Evolutionary conservation across 2,888 invertebrate species (phyloP), one percentile per base, ranked within the genome.

Genomic region (Matsumyia berberina): DNA sequence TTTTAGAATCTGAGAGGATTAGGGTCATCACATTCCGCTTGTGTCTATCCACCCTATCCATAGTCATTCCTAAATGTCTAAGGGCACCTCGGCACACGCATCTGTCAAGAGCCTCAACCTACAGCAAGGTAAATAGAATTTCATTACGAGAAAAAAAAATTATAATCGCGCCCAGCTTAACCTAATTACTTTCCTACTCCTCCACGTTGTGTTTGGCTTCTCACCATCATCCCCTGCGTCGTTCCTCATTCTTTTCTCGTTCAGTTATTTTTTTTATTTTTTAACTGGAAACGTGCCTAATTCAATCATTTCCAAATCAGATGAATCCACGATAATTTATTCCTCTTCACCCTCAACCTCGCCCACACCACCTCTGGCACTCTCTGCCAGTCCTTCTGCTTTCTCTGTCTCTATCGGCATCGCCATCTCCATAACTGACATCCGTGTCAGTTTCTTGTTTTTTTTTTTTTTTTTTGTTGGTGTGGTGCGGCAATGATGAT

Each of bases 241-340:
- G 24, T 53, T 55, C 42, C 24, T 57, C 74, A 53, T 53, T 39
- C 33, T 44, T n/a, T n/a, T 35, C 31, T 19, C 24, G 29, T 57
- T 70, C 37, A n/a, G n/a, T 55, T 42, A 15, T 11, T 37, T 11
- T 31, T 24, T 53, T 83, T 69, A 64, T 51, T 62, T 62, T 62
- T 58, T 53, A 62, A 73, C 67, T 73, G 83, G 79, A 83, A 85
- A 85, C 85, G 85, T 85, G 85, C 85, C 85, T 85, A 85, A 85
- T 85, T 85, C 85, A 85, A 85, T 85, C 85, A 85, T 85, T 85
- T 85, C 80, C 74, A 85, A 85, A 85, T 85, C 85, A 85, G 85
- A 74, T 85, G 76, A 85, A 85, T 85, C 85, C 70, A 85, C 85
- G 85, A 85, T 85, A 85, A 85, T 85, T 85, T 85, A 80, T 80